Evolutionary conservation across 2,797 vertebrate species (phyloP).

Genomic region (Oreochromis mossambicus): DNA sequence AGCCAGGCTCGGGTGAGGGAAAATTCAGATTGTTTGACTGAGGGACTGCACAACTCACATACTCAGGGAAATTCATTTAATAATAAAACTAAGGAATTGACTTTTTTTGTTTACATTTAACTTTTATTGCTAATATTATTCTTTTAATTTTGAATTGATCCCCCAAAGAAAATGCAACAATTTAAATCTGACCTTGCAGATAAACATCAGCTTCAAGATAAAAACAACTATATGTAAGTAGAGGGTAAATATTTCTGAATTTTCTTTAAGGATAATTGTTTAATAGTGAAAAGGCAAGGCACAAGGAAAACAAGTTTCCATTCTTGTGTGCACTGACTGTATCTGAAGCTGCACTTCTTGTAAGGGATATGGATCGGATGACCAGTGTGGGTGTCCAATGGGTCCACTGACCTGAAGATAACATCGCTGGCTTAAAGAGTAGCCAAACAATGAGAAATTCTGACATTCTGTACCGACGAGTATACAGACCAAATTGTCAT

Average conservation of each 20-base stretch:
- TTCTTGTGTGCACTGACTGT: neutral
- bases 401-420: conserved; percentile 9
- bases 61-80: neutral
- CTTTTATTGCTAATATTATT: neutral
- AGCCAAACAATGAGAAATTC: neutral
- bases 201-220: neutral
- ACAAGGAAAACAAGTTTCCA: neutral
- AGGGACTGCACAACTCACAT: neutral
- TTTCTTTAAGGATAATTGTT: neutral
- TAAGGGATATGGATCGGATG: conserved; percentile 31
- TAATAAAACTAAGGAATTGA: neutral
- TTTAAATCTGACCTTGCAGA: neutral
- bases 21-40: neutral
- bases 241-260: neutral
- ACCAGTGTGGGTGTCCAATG: neutral
- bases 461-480: neutral
- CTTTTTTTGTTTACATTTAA: neutral
- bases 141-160: neutral
- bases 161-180: neutral
- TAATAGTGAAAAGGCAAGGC: neutral
- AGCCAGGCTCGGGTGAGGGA: neutral
- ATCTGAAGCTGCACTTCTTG: neutral
- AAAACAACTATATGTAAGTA: neutral
- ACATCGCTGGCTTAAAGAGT: conserved; percentile 21
- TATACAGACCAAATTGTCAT: neutral